phyloP scores from a whole-genome alignment of 2,797 vertebrate genomes.

The Lepidocolaptes lacrymiger region DNA sequence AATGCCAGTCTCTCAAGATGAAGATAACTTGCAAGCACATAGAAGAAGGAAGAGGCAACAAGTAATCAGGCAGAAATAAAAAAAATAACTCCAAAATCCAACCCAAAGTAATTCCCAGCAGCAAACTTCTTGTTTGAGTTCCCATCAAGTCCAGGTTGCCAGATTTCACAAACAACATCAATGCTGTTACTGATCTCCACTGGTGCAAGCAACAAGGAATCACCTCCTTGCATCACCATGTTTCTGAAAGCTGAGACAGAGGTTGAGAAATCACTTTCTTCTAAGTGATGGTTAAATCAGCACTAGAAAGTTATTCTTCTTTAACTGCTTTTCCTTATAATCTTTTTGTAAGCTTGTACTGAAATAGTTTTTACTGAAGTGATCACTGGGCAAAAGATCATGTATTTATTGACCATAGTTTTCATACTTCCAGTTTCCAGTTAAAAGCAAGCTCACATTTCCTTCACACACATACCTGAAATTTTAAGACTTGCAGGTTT shows the following conservation, averaged over 20 bases:
- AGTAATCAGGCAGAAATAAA: background rate
- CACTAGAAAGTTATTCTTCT: background rate
- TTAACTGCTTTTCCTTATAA: background rate
- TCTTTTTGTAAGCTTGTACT: background rate
- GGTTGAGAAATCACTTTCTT: background rate
- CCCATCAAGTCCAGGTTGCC: background rate
- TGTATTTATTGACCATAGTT: background rate
- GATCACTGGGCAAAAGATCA: background rate
- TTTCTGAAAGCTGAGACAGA: background rate
- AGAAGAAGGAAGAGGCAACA: background rate
- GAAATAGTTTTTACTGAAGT: background rate
- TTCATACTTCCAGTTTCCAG: background rate
- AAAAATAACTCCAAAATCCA: background rate
- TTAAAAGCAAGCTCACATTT: background rate
- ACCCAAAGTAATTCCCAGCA: background rate
- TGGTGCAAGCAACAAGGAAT: background rate
- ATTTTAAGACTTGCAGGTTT: background rate
- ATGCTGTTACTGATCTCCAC: background rate
- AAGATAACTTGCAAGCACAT: background rate
- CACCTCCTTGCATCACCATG: background rate
- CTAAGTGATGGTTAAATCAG: rapidly evolving
- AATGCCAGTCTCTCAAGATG: background rate
- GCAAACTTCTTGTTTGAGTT: background rate
- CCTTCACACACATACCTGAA: background rate
- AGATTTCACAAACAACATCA: background rate